A percentile compares a stretch with the other conserved stretches of the same genome.
phyloP scores from a whole-genome alignment of 2,797 vertebrate species.

The Steatocranus sp. region DNA sequence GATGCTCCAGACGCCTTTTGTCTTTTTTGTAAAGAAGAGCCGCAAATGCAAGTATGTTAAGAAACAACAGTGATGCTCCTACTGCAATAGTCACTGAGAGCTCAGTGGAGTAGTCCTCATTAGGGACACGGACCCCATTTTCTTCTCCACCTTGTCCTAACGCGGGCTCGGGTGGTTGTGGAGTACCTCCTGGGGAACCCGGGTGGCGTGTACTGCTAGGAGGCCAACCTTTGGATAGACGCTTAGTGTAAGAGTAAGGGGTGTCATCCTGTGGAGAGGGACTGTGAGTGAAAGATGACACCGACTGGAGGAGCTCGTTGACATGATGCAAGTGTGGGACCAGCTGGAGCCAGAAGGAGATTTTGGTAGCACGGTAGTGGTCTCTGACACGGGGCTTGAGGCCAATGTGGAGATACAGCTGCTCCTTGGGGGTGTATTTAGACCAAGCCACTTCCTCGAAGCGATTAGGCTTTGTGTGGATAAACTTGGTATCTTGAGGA shows the following conservation, averaged over 20 bases:
- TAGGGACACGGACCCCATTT: slow-evolving; percentile 80
- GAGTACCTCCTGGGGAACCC: slow-evolving; percentile 82
- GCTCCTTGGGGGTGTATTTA: slow-evolving; percentile 96
- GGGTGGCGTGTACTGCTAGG: slow-evolving; percentile 90
- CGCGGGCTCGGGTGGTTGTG: slow-evolving; percentile 82
- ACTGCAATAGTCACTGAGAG: slow-evolving; percentile 95
- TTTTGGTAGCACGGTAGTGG: slow-evolving; percentile 95
- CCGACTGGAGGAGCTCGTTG: slow-evolving; percentile 93
- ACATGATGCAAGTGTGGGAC: slow-evolving; percentile 94
- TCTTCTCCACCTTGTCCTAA: slow-evolving; percentile 78
- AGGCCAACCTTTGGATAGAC: slow-evolving; percentile 85
- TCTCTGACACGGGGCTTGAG: slow-evolving; percentile 92
- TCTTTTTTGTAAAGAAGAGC: slow-evolving; percentile 96
- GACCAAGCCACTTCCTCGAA: slow-evolving; percentile 98
- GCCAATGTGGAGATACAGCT: slow-evolving; percentile 95
- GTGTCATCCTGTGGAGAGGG: slow-evolving; percentile 92
- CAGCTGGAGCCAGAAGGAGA: slow-evolving; percentile 96
- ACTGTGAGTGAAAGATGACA: slow-evolving; percentile 94
- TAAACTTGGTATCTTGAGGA: slow-evolving; percentile 98
- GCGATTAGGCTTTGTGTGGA: slow-evolving; percentile 98
- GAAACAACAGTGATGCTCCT: slow-evolving; percentile 89
- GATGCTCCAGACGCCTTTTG: slow-evolving; percentile 90
- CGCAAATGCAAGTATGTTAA: slow-evolving; percentile 94
- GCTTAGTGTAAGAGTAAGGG: slow-evolving; percentile 90
- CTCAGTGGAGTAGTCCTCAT: slow-evolving; percentile 91